phyloP scores from a whole-genome alignment of 37 sponge, comb jelly and placozoan species.

The Halichondria panicea region DNA sequence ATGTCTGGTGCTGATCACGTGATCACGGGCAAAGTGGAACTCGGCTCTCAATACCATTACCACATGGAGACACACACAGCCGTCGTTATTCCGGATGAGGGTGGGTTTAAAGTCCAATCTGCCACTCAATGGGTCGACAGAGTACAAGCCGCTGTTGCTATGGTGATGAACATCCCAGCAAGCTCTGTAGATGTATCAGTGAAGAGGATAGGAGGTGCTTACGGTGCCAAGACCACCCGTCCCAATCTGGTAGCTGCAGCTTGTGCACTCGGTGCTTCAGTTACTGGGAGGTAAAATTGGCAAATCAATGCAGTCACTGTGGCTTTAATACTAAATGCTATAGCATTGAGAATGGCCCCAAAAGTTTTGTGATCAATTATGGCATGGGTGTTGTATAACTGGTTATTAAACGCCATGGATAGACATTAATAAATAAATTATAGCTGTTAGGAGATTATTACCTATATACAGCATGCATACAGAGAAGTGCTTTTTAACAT shows the following conservation, averaged over 20 bases:
- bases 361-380: too few species aligned
- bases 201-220: constrained; percentile 74
- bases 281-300: constrained; percentile 36
- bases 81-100: constrained; percentile 53
- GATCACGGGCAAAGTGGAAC: constrained; percentile 58
- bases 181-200: constrained; percentile 77
- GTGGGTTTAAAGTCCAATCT: constrained; percentile 41
- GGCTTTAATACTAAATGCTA: too few species aligned
- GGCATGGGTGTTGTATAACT: too few species aligned
- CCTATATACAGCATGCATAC: too few species aligned
- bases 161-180: constrained; percentile 37
- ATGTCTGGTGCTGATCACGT: constrained; percentile 39
- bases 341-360: too few species aligned
- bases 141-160: constrained; percentile 53
- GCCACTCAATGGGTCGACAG: constrained; percentile 58
- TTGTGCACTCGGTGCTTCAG: constrained; percentile 59
- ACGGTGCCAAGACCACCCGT: constrained; percentile 60
- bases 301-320: too few species aligned
- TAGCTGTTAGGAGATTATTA: too few species aligned
- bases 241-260: constrained; percentile 56
- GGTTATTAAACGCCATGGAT: too few species aligned
- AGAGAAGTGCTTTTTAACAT: too few species aligned
- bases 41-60: constrained; percentile 77
- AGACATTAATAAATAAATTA: too few species aligned
- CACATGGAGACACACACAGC: constrained; percentile 77